phyloP scores from a whole-genome alignment of 2,888 invertebrate genomes.

The Agapetus fuscipes region DNA sequence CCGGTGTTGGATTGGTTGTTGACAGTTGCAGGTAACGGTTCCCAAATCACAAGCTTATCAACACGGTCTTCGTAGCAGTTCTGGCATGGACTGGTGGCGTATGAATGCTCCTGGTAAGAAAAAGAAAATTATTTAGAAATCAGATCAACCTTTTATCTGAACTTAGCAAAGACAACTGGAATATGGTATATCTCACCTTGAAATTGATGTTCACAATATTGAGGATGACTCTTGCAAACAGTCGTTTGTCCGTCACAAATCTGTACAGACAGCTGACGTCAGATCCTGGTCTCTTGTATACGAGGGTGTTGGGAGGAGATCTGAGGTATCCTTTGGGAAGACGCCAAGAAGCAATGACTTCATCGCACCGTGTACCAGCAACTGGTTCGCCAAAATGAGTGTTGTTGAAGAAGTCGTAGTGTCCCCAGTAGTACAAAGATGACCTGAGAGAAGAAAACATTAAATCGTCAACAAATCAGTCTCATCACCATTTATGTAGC shows the following conservation, averaged over 20 bases:
- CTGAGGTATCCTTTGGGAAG: conserved; percentile 64
- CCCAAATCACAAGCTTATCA: conserved; percentile 75
- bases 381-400: conserved; percentile 78
- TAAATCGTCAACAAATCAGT: too few species aligned
- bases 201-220: conserved; percentile 71
- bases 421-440: conserved; percentile 91
- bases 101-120: conserved; percentile 55
- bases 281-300: conserved; percentile 67
- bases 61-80: conserved; percentile 80
- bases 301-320: conserved; percentile 78
- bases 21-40: conserved; percentile 44
- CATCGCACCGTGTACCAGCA: conserved; percentile 74
- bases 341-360: conserved; percentile 80
- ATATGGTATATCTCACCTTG: too few species aligned
- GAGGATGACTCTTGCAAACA: conserved; percentile 72
- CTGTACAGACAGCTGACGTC: conserved; percentile 76
- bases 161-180: too few species aligned
- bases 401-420: conserved; percentile 89
- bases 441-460: conserved; percentile 46
- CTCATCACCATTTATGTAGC: too few species aligned
- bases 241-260: conserved; percentile 72
- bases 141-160: too few species aligned
- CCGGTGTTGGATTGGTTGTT: conserved; percentile 26
- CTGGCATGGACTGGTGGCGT: conserved; percentile 70
- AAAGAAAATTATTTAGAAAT: background rate